Conservation (phyloP, 2,888 invertebrate species). For the Melanophora roralis region DNA sequence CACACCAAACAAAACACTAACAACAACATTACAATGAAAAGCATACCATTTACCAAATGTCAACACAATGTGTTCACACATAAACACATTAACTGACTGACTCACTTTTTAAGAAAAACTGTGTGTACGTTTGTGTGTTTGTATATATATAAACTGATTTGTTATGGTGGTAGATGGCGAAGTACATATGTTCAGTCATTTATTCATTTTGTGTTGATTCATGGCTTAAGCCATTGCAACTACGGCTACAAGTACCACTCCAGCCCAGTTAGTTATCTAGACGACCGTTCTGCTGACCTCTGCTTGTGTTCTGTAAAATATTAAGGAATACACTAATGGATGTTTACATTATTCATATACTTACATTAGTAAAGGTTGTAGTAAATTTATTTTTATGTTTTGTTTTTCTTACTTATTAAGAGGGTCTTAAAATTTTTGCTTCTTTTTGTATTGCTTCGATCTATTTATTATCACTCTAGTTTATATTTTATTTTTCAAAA, state of each 20-base stretch:
- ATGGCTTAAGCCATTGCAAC: constrained; percentile 38
- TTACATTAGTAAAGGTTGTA: not conserved
- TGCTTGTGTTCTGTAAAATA: constrained; percentile 11
- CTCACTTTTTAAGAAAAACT: not conserved
- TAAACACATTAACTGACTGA: not conserved
- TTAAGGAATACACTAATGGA: too few species aligned
- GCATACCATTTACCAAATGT: constrained; percentile 49
- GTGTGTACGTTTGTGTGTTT: not conserved
- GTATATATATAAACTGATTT: not conserved
- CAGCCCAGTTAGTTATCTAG: not conserved
- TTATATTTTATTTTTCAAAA: too few species aligned
- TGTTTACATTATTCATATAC: not conserved
- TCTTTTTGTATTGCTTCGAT: constrained; percentile 32
- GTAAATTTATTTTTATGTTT: not conserved
- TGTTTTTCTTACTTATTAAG: not conserved
- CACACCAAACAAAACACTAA: not conserved
- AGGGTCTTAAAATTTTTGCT: constrained; percentile 20
- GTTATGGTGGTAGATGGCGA: constrained; percentile 14
- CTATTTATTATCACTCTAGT: constrained; percentile 40
- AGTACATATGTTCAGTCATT: not conserved
- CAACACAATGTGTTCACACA: constrained; percentile 45
- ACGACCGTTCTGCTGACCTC: not conserved
- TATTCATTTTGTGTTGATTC: constrained; percentile 31
- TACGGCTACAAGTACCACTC: constrained; percentile 16
- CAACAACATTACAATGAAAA: constrained; percentile 7